A percentile compares a stretch with the other conserved stretches of the same genome.
These are phyloP conservation scores for Ameiurus melas DNA, from an alignment of 2,113 vertebrate species.

Conservation along the genomic window DNA sequence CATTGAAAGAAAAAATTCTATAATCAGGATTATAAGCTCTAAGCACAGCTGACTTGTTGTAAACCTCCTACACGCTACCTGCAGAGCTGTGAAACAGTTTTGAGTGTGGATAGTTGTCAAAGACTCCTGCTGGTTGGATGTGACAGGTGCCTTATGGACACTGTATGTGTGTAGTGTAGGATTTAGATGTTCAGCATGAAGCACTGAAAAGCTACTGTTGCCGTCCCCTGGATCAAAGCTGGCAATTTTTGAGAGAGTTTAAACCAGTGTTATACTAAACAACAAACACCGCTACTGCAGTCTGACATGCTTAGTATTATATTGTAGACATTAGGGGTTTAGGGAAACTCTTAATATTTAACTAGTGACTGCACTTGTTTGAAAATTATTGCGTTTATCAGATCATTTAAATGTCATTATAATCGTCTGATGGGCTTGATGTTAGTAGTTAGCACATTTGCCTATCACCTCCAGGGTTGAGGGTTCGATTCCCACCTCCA, in stretches of 20 bases:
- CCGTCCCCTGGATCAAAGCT: not conserved
- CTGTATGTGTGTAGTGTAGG: not conserved
- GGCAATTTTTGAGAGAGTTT: not conserved
- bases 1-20: constrained; percentile 1
- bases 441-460: too few relatives aligned
- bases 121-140: not conserved
- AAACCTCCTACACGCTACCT: not conserved
- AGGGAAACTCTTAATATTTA: not conserved
- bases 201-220: not conserved
- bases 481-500: too few relatives aligned
- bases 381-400: not conserved
- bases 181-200: not conserved
- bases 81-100: not conserved
- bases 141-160: not conserved
- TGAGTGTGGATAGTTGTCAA: not conserved
- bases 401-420: not conserved
- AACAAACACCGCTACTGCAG: not conserved
- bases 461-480: too few relatives aligned
- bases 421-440: too few relatives aligned
- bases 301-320: not conserved
- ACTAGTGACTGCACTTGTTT: not conserved
- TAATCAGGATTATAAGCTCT: not conserved
- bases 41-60: not conserved
- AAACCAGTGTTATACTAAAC: not conserved
- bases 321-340: not conserved